Evolutionary conservation across 2,113 vertebrate genomes (phyloP).

Genomic region (Rhegmatorhina hoffmannsi): DNA sequence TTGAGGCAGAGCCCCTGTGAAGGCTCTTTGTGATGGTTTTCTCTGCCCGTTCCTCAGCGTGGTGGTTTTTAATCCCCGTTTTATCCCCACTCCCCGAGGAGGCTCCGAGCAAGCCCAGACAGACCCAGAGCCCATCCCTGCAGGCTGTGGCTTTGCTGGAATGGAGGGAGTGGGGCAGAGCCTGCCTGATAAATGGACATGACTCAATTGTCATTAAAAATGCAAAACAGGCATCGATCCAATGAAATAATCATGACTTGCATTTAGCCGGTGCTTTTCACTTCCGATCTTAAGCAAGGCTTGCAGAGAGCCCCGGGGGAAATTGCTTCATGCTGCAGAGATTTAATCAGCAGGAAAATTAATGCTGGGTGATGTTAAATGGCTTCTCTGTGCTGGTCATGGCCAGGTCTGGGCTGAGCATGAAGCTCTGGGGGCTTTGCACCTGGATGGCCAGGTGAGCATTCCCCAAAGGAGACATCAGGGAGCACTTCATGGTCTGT

Average conservation of each 20-base stretch:
- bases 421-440: not conserved
- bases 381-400: not conserved
- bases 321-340: not conserved
- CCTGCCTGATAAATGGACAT: not conserved
- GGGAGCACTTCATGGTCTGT: not conserved
- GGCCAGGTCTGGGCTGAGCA: not conserved
- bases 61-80: not conserved
- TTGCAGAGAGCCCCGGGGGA: not conserved
- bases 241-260: constrained; percentile 4
- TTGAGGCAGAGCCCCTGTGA: not conserved
- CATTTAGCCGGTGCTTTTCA: not conserved
- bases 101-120: not conserved
- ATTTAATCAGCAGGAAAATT: not conserved
- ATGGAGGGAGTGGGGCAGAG: not conserved
- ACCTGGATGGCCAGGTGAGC: not conserved
- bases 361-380: not conserved
- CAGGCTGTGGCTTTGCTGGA: not conserved
- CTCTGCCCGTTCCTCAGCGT: not conserved
- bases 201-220: not conserved
- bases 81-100: not conserved
- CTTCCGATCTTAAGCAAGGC: not conserved
- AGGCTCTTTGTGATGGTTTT: not conserved
- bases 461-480: not conserved
- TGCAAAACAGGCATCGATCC: not conserved
- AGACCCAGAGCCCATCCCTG: rapidly evolving